Conservation (phyloP, 2,797 vertebrate genomes). For the Urosaurus nigricauda region DNA sequence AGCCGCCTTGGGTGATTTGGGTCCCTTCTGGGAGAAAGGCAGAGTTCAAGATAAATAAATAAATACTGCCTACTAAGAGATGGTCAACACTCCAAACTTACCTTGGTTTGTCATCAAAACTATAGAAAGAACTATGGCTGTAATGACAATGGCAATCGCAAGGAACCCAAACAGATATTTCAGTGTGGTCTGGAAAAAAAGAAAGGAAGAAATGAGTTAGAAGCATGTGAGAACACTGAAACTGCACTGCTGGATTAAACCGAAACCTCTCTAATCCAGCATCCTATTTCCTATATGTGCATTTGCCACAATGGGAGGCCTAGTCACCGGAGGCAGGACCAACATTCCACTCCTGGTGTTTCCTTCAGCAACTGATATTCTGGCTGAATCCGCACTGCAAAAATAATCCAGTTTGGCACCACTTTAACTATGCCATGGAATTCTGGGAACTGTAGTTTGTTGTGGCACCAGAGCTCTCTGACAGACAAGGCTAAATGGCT, state of each 20-base stretch:
- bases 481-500: no score
- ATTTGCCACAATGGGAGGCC: background rate
- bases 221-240: background rate
- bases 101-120: slow-evolving; percentile 74
- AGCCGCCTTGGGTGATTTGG: no score
- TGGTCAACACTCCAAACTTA: slow-evolving; percentile 62
- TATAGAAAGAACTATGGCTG: slow-evolving; percentile 74
- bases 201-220: background rate
- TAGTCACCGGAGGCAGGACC: no score
- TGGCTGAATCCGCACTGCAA: background rate
- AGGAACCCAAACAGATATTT: slow-evolving; percentile 79
- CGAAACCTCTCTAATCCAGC: background rate
- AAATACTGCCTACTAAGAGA: background rate
- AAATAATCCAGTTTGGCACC: no score
- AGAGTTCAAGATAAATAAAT: no score
- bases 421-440: no score
- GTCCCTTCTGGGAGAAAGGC: no score
- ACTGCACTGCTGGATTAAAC: background rate
- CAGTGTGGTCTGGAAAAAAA: slow-evolving; percentile 72
- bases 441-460: no score
- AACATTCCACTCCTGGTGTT: background rate
- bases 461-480: no score
- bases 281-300: background rate
- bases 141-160: slow-evolving; percentile 66
- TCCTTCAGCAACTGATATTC: background rate